A percentile compares a stretch with the other conserved stretches of the same genome.
Evolutionary conservation across 2,888 invertebrate species (phyloP).

Genomic region (Microchrysa polita): DNA sequence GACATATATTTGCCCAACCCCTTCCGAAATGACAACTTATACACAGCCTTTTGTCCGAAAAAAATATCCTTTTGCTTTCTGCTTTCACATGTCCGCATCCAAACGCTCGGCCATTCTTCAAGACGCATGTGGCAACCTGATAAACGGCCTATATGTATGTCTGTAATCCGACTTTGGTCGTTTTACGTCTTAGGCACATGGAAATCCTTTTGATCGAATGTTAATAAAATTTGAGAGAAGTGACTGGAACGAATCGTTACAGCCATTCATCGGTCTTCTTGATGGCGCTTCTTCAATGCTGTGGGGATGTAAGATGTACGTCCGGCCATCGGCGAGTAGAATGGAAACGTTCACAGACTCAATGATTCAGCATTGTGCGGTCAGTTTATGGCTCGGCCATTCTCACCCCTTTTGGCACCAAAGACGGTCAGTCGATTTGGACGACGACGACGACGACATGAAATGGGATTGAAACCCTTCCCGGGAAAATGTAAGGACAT

Average conservation of each 20-base stretch:
- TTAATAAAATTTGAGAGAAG: conserved; percentile 27
- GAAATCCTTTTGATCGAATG: conserved; percentile 20
- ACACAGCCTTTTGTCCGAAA: not conserved
- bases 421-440: not conserved
- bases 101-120: not conserved
- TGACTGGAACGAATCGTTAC: not conserved
- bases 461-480: not conserved
- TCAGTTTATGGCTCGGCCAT: not conserved
- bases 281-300: not conserved
- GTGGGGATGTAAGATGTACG: not conserved
- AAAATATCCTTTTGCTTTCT: not conserved
- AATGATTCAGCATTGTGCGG: conserved; percentile 6
- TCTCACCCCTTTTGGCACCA: not conserved
- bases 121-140: conserved; percentile 9
- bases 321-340: not conserved
- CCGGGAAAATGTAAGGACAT: not conserved
- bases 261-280: not conserved
- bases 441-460: too few relatives aligned
- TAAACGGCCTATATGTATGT: not conserved
- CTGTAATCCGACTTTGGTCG: not conserved
- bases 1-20: too few relatives aligned
- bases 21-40: not conserved
- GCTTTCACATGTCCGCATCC: not conserved
- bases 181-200: not conserved
- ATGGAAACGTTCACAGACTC: conserved; percentile 5